Evolutionary conservation across 2,113 vertebrate genomes (phyloP), one percentile per base, ranked within the genome.

Genomic region (Colinus virginianus): DNA sequence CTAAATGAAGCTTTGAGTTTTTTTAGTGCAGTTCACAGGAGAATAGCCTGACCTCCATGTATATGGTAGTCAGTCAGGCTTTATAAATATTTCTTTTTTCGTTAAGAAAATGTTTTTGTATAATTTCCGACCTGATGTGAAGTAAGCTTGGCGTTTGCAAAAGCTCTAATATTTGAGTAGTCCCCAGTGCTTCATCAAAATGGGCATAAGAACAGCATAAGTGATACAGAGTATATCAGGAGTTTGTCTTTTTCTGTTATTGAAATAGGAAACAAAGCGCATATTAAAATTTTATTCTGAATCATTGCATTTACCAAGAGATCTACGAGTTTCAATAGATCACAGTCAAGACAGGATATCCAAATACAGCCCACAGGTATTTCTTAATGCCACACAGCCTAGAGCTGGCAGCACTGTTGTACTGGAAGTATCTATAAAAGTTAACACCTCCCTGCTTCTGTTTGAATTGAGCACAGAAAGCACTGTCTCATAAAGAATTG

Each of bases 1-100:
- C 64, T 77, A 71, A 93, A 93, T 48, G 75, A 70, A 64, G 22
- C 51, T 90, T 89, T 83, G 63, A 70, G 55, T 28, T 77, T 74
- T 66, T 91, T 83, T 53, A 55, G 17, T 21, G 34, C 20, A 79
- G 56, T 45, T 91, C 51, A 42, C 51, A 64, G 23, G 22, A 85
- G 42, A 67, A 61, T 56, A 80, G 72, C 3, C 61, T 85, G 51
- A 62, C 11, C 15, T 59, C 22, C 48, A 17, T 30, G 43, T 30
- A 56, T 11, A 10, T 66, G 28, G 7, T 26, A 32, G 22, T 66
- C 58, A 22, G 2, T 48, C 34, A 7, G 30, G 36, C 14, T 86
- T 83, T 87, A 71, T 26, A 81, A 74, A 9, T 19, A 2, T 19
- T 49, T 30, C 11, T 46, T 89, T 61, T 90, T 90, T 66, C 2